phyloP scores from a whole-genome alignment of 1,140 invertebrate genomes.

The Sogatella furcifera region DNA sequence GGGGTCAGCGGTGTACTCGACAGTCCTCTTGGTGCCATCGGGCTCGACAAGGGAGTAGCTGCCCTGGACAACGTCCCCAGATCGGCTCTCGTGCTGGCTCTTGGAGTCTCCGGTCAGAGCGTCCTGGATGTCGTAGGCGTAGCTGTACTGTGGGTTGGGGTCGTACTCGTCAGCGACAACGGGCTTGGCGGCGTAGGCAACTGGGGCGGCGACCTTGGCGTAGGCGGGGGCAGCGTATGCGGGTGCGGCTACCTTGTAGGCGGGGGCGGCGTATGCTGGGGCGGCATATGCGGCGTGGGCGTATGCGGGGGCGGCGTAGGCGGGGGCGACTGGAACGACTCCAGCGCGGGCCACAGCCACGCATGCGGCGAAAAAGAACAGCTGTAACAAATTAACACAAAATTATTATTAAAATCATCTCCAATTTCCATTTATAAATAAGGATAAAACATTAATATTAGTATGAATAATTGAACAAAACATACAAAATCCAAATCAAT shows the following conservation, averaged over 20 bases:
- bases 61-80: conserved; percentile 53
- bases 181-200: conserved; percentile 24
- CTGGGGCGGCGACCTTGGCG: conserved; percentile 12
- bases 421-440: too few species aligned
- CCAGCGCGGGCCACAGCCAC: conserved; percentile 35
- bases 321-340: conserved; percentile 17
- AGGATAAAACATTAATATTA: too few species aligned
- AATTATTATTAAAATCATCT: too few species aligned
- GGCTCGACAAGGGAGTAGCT: conserved; percentile 44
- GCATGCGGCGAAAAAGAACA: conserved; percentile 33
- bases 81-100: conserved; percentile 51
- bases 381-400: conserved; percentile 25
- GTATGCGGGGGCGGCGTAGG: conserved; percentile 23
- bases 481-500: too few species aligned
- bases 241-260: conserved; percentile 23
- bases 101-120: conserved; percentile 54
- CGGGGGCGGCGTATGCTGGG: conserved; percentile 22
- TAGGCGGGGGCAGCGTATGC: conserved; percentile 12
- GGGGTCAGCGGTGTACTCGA: conserved; percentile 25
- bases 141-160: conserved; percentile 38
- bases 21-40: conserved; percentile 28
- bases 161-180: conserved; percentile 9
- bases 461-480: too few species aligned
- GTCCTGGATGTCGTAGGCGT: conserved; percentile 57
- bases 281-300: conserved; percentile 12